phyloP scores from a whole-genome alignment of 1,140 invertebrate species.

The Stegodyphus mimosarum region DNA sequence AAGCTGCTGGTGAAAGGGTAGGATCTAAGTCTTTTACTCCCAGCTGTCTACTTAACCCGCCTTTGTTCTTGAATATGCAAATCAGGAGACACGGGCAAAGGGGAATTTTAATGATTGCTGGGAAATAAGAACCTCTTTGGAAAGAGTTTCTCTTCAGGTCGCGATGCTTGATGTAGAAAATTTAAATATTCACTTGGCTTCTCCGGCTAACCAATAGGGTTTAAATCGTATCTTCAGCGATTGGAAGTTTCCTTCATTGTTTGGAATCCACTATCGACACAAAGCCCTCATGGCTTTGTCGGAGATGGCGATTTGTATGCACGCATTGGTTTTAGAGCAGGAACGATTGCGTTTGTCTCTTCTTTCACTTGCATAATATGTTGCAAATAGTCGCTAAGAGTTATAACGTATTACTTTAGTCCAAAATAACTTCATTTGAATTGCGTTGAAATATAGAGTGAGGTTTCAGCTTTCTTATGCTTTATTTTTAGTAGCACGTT shows the following conservation, averaged over 20 bases:
- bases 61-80: slow-evolving; percentile 61
- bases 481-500: too few species aligned
- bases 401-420: too few species aligned
- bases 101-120: slow-evolving; percentile 60
- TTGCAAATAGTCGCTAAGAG: too few species aligned
- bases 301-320: too few species aligned
- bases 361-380: too few species aligned
- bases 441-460: too few species aligned
- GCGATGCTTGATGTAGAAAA: slow-evolving; percentile 54
- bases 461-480: too few species aligned
- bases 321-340: too few species aligned
- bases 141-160: slow-evolving; percentile 38
- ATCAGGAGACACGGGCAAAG: slow-evolving; percentile 49
- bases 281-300: slow-evolving; percentile 14
- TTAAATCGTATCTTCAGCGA: slow-evolving; percentile 58
- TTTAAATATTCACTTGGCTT: slow-evolving; percentile 59
- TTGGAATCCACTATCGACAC: slow-evolving; percentile 32
- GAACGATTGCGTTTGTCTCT: too few species aligned
- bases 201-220: slow-evolving; percentile 49
- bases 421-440: too few species aligned
- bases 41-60: slow-evolving; percentile 56
- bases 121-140: slow-evolving; percentile 54
- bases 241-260: slow-evolving; percentile 54
- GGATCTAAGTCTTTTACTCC: slow-evolving; percentile 53
- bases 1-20: slow-evolving; percentile 52